Evolutionary conservation across 2,113 vertebrate species (phyloP), one percentile per base, ranked within the genome.

Genomic region (Hippocampus mohnikei): DNA sequence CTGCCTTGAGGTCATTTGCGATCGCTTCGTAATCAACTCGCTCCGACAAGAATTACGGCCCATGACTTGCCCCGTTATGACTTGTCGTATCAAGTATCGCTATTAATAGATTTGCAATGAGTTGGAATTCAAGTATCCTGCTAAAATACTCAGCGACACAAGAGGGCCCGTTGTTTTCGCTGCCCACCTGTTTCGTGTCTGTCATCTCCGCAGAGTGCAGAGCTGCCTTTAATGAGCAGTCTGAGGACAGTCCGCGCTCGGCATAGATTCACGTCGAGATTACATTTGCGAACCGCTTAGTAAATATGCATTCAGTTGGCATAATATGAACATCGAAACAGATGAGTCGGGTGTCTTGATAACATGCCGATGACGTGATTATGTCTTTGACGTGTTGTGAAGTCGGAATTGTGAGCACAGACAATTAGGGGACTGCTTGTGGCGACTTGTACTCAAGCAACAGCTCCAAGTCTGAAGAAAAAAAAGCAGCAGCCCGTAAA

Each of bases 181-280:
- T 23, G 68, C 46, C 60, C 73, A 73, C 62, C 66, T 76, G 66
- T 37, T 75, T 53, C 44, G 44, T 62, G 61, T 70, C 78, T 42
- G 48, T 71, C 64, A 71, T 29, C 50, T 65, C 16, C 12, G 25
- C 46, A 27, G 48, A 59, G 37, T 27, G 40, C 66, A 56, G 48
- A 56, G 23, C 46, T 56, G 23, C 44, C 21, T 48, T 48, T 13
- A 41, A 27, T 58, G 11, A 58, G 23, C 55, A 58, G 55, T 58
- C 23, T 58, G 55, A 58, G 55, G 55, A 27, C 25, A 27, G 23
- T 13, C 11, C 23, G 15, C 11, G 25, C n/a, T 58, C 13, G n/a
- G 55, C 55, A 58, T 58, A 25, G 25, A 23, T 53, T 53, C 50
- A 53, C 50, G n/a, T 53, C 8, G 21, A 53, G 50, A 53, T 53